These are phyloP conservation scores for Plebejus argus DNA, from an alignment of 2,888 invertebrate species.

Conservation along the genomic window DNA sequence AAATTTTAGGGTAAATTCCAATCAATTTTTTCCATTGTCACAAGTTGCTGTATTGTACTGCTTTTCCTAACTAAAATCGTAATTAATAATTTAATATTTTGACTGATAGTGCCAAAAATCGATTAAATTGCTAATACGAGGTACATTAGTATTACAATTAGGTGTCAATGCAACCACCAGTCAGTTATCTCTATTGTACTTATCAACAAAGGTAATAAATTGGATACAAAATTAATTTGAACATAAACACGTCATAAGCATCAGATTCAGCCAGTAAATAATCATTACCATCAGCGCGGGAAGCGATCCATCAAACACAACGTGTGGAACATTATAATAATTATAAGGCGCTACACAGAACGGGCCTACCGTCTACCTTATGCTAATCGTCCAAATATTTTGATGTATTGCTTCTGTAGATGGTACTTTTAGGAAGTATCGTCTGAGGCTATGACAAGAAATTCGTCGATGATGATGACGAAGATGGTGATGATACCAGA, in stretches of 20 bases:
- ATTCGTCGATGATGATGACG: not conserved
- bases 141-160: not conserved
- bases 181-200: not conserved
- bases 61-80: not conserved
- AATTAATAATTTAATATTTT: not conserved
- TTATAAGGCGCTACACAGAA: constrained; percentile 34
- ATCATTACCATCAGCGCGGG: constrained; percentile 45
- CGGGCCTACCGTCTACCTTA: constrained; percentile 6
- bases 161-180: not conserved
- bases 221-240: constrained; percentile 15
- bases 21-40: not conserved
- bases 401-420: not conserved
- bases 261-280: constrained; percentile 25
- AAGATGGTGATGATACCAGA: not conserved
- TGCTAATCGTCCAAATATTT: constrained; percentile 11
- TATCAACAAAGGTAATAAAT: constrained; percentile 12
- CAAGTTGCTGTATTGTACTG: not conserved
- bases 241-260: constrained; percentile 26
- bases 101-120: not conserved
- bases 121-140: not conserved
- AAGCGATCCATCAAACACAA: constrained; percentile 66
- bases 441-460: not conserved
- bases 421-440: not conserved
- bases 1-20: not conserved
- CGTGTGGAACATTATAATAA: constrained; percentile 58